Conservation (phyloP, 1,140 invertebrate genomes). For the Microvelia longipes region DNA sequence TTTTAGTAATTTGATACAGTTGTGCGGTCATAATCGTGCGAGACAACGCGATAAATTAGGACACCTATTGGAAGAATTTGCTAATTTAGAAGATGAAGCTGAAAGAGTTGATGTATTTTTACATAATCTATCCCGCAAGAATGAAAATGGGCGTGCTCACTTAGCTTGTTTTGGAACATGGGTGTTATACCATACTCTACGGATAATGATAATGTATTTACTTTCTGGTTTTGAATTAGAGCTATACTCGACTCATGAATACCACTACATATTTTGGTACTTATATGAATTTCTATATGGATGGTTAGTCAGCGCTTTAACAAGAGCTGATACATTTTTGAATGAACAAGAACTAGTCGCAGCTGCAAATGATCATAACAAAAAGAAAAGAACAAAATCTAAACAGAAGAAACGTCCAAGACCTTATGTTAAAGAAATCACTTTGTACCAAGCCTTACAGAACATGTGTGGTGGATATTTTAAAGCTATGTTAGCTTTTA, state of each 20-base stretch:
- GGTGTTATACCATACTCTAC: constrained; percentile 87
- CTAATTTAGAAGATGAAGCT: constrained; percentile 84
- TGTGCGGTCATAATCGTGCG: constrained; percentile 87
- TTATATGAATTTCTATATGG: constrained; percentile 88
- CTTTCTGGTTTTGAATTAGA: constrained; percentile 89
- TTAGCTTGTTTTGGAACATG: constrained; percentile 86
- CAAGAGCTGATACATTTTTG: constrained; percentile 70
- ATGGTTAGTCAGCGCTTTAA: constrained; percentile 80
- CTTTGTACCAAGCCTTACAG: constrained; percentile 75
- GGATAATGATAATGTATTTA: constrained; percentile 90
- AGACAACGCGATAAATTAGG: constrained; percentile 86
- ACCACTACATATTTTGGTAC: constrained; percentile 92
- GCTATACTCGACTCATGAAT: constrained; percentile 90
- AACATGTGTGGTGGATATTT: constrained; percentile 91
- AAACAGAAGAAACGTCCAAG: constrained; percentile 53
- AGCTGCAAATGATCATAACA: constrained; percentile 29
- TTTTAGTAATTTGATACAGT: constrained; percentile 72
- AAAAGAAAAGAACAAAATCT: constrained; percentile 27
- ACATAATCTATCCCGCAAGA: constrained; percentile 51
- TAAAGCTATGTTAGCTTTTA: constrained; percentile 62
- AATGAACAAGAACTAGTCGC: constrained; percentile 47
- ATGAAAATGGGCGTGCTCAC: constrained; percentile 50
- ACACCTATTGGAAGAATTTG: constrained; percentile 75
- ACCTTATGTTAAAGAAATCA: constrained; percentile 65
- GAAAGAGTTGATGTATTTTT: constrained; percentile 78